These are phyloP conservation scores for Plebejus argus DNA, from an alignment of 2,888 invertebrate genomes.

Conservation along the genomic window DNA sequence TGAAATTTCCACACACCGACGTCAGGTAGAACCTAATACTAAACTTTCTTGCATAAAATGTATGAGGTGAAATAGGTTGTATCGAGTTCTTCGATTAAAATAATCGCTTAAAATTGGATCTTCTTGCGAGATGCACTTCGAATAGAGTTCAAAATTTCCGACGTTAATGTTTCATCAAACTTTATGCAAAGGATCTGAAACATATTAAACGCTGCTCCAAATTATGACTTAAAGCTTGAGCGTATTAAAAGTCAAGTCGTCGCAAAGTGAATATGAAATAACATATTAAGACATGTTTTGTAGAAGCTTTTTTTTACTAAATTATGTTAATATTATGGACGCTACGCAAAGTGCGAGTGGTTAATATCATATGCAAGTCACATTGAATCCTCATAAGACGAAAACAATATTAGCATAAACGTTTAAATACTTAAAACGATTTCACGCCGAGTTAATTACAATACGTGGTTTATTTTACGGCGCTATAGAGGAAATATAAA, in stretches of 20 bases:
- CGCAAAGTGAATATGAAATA: background rate
- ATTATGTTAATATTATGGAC: background rate
- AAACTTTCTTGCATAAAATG: slow-evolving; percentile 43
- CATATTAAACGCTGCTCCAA: background rate
- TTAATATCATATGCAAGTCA: slow-evolving; percentile 12
- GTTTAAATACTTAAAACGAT: slow-evolving; percentile 49
- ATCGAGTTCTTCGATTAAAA: slow-evolving; percentile 19
- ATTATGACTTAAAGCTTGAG: background rate
- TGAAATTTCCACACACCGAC: slow-evolving; percentile 44
- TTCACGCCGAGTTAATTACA: slow-evolving; percentile 60
- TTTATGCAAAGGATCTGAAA: background rate
- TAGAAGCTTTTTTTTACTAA: background rate
- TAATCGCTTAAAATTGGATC: slow-evolving; percentile 15
- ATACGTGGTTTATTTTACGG: slow-evolving; percentile 57
- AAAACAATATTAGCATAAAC: slow-evolving; percentile 43
- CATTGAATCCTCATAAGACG: slow-evolving; percentile 3
- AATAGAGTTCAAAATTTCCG: slow-evolving; percentile 9
- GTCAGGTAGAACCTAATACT: slow-evolving; percentile 45
- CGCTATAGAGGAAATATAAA: slow-evolving; percentile 57
- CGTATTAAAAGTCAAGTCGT: background rate
- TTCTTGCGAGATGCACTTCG: slow-evolving; percentile 7
- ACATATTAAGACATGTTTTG: background rate
- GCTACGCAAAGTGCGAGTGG: background rate
- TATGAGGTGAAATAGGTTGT: slow-evolving; percentile 22
- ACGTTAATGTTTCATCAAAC: slow-evolving; percentile 20